Conservation (phyloP, 1,140 invertebrate species). For the Pemphigus obesinymphae region DNA sequence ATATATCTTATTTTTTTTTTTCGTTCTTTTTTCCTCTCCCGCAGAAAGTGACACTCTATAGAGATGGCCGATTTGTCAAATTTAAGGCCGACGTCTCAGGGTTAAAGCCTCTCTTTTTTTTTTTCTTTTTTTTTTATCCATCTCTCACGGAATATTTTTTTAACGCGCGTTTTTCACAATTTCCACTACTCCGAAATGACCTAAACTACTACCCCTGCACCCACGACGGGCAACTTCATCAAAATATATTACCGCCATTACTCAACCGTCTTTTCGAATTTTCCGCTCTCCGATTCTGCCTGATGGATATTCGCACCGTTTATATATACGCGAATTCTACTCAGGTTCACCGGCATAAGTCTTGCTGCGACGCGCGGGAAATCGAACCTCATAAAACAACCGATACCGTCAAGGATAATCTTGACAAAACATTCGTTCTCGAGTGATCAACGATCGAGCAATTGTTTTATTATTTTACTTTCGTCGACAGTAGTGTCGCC, state of each 20-base stretch:
- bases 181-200: constrained; percentile 34
- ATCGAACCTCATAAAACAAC: constrained; percentile 39
- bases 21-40: neutral
- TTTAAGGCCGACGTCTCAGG: constrained; percentile 36
- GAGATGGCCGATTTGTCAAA: constrained; percentile 41
- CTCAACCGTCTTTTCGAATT: constrained; percentile 40
- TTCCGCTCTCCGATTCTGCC: constrained; percentile 35
- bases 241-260: constrained; percentile 38
- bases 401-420: constrained; percentile 20
- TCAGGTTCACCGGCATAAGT: neutral
- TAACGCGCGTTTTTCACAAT: constrained; percentile 38
- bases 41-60: constrained; percentile 10
- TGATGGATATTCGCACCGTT: constrained; percentile 34
- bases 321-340: neutral
- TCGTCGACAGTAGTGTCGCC: neutral
- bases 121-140: constrained; percentile 26
- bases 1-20: constrained; percentile 9
- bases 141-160: constrained; percentile 14
- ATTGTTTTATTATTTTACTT: constrained; percentile 28
- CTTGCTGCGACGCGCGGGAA: neutral
- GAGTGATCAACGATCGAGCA: neutral
- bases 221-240: constrained; percentile 30
- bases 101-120: constrained; percentile 11
- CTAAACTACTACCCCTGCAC: neutral
- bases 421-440: constrained; percentile 34